These are phyloP conservation scores for Trigoniulus corallinus DNA, from an alignment of 1,140 invertebrate genomes.

Conservation along the genomic window DNA sequence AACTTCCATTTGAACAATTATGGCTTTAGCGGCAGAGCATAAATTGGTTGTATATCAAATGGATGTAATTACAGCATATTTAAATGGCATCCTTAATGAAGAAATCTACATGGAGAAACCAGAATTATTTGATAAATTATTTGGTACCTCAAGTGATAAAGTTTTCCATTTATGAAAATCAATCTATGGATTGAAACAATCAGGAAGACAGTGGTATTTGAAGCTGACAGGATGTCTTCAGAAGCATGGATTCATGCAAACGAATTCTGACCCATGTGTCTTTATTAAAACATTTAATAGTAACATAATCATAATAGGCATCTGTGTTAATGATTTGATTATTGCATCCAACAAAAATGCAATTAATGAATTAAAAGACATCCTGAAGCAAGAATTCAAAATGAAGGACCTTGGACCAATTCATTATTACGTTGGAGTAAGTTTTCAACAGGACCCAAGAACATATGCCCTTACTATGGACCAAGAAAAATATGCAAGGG, in stretches of 20 bases:
- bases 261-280: neutral
- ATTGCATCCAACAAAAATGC: neutral
- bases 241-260: neutral
- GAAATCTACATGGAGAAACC: conserved; percentile 26
- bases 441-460: neutral
- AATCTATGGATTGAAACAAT: neutral
- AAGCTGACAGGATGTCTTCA: neutral
- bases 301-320: neutral
- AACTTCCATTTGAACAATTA: conserved; percentile 19
- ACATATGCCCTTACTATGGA: neutral
- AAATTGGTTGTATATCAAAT: conserved; percentile 19
- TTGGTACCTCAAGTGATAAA: neutral
- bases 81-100: conserved; percentile 22
- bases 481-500: neutral
- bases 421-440: neutral
- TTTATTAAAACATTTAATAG: neutral
- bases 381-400: neutral
- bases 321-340: neutral
- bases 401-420: neutral
- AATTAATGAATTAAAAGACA: neutral
- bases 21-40: conserved; percentile 17
- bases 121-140: conserved; percentile 11
- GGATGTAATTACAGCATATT: conserved; percentile 21
- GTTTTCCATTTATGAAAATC: neutral
- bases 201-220: neutral